Evolutionary conservation across 2,888 invertebrate species (phyloP), one percentile per base, ranked within the genome.

Genomic region (Ditula angustiorana): DNA sequence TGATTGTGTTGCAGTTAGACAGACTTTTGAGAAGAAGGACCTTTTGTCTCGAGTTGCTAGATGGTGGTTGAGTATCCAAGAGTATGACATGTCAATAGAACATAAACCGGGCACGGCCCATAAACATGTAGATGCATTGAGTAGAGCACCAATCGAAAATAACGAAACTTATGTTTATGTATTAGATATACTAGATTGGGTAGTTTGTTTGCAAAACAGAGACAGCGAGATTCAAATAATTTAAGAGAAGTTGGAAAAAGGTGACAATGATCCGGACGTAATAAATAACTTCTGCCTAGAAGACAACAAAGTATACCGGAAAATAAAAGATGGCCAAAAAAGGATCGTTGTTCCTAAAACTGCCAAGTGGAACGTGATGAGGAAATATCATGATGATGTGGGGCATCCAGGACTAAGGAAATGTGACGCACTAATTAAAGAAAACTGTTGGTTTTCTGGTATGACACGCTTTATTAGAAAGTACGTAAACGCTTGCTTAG

Each of bases 381-480:
- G 28, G 3, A 28, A 26, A 26, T 24, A 56, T 37, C 56, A 56
- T 26, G 56, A 56, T 41, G 41, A 56, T 5, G 11, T 56, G 5
- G 74, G 74, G 2, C 71, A 74, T 35, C 26, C 61, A 2, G 71
- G 69, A 1, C 52, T 67, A 30, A 41, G 60, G 2, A 57, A 60
- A 50, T 69, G 69, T 11, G 11, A 30, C 37, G 50, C 55, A 41
- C 10, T 69, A 33, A 60, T 72, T 16, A 73, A 71, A 53, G 50
- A 52, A 13, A 60, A 53, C 7, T 72, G 58, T 61, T 73, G 71
- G 71, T 72, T 72, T 59, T 26, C 37, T 56, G 66, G 65, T 1
- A 46, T 73, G 67, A 44, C 30, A n/a, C 35, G 60, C 5, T 67
- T 52, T 56, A 69, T 71, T 2, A 67, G 52, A 7, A 61, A 66